Evolutionary conservation across 2,113 vertebrate genomes (phyloP).

Genomic region (Paracyprichromis sp.): DNA sequence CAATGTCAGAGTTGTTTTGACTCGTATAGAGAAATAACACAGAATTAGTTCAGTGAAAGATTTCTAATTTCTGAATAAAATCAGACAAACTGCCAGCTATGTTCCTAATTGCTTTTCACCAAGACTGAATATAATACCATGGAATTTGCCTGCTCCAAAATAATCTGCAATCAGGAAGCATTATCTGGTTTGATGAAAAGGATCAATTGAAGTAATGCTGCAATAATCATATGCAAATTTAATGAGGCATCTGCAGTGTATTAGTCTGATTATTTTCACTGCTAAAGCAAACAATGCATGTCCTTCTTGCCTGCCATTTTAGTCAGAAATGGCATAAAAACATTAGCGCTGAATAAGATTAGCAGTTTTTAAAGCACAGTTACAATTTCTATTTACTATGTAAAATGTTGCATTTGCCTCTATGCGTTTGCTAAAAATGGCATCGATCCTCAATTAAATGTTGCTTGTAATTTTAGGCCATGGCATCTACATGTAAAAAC

Average conservation of each 20-base stretch:
- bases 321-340: not conserved
- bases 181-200: constrained; percentile 53
- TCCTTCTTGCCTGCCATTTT: not conserved
- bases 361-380: not conserved
- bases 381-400: not conserved
- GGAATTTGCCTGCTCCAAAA: constrained; percentile 37
- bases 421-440: not conserved
- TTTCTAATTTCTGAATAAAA: constrained; percentile 28
- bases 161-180: constrained; percentile 56
- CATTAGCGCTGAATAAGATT: not conserved
- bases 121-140: constrained; percentile 38
- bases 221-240: constrained; percentile 51
- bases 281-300: constrained; percentile 32
- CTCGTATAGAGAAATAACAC: not conserved
- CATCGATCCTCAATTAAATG: not conserved
- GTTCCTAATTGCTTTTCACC: constrained; percentile 34
- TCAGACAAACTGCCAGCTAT: constrained; percentile 15
- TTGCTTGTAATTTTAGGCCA: not conserved
- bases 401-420: not conserved
- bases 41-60: not conserved
- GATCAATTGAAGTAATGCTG: constrained; percentile 47
- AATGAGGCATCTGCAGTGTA: constrained; percentile 51
- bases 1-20: not conserved
- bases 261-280: constrained; percentile 34
- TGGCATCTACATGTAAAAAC: not conserved